Base-by-base conservation (phyloP, 2,888 invertebrate species). In the Drosophila conformis region DNA sequence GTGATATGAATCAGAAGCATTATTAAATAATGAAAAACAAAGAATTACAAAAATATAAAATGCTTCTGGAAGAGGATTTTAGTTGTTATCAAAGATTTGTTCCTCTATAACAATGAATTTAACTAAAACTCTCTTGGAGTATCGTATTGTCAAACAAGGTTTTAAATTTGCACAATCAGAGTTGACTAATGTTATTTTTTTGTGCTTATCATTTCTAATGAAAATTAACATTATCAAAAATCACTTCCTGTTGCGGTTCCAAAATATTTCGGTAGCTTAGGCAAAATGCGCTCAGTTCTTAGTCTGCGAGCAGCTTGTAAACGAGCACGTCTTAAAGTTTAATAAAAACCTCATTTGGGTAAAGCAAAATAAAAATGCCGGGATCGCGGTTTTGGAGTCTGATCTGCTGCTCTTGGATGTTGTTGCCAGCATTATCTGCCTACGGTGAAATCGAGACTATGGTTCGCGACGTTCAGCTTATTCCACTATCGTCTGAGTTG, bases 161-260 rank as follows among this genome's bases (percentile, higher is more conserved):
- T 21, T 6, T 10, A 29, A 31, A 33, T 33, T 10, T 31, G 13
- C n/a, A 29, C 1, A 7, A 11, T 15, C 13, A 4, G 2, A 15
- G 2, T 10, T 25, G 21, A 52, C 6, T 4, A 13, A 31, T n/a
- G 5, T 5, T 13, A 1, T 33, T 2, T 21, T 8, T 33, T 11
- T 15, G 52, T 10, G 21, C 21, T 15, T 53, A 25, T 31, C 11
- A 13, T 31, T 48, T 21, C 1, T 21, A 2, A 21, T 2, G 0
- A 21, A 42, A 42, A 11, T 21, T 5, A 21, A 2, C 21, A 11
- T 59, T 63, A 74, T 74, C 73, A 63, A 13, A 36, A 31, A 21
- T 48, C 10, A 31, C 42, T 76, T 78, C 78, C 76, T 76, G 67
- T 52, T 67, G 33, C 4, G 29, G 27, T 7, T 13, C 10, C 4